These are phyloP conservation scores for Phytoseiulus persimilis DNA, from an alignment of 2,888 invertebrate species.

Conservation along the genomic window DNA sequence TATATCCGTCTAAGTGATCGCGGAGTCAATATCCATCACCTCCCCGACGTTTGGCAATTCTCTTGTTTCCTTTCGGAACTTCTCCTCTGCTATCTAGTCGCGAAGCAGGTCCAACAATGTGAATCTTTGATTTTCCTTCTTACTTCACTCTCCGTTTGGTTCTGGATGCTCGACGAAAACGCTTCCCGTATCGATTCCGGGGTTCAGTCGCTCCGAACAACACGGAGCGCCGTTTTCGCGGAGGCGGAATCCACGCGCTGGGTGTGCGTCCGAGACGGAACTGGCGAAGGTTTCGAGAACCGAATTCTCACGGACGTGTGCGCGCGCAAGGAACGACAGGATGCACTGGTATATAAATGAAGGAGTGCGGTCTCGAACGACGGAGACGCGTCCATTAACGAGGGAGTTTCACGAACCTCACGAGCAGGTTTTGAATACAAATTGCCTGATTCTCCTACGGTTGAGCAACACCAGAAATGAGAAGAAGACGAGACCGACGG, in stretches of 20 bases:
- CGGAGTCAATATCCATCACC: neutral
- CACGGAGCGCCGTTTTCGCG: too few species aligned
- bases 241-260: too few species aligned
- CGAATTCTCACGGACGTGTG: neutral
- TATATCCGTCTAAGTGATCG: neutral
- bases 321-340: neutral
- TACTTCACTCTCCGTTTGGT: too few species aligned
- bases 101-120: too few species aligned
- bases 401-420: neutral
- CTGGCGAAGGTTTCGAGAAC: neutral
- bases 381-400: neutral
- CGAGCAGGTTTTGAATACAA: slow-evolving; percentile 21
- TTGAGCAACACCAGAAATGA: neutral
- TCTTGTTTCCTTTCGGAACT: neutral
- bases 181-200: too few species aligned
- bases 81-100: too few species aligned
- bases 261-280: neutral
- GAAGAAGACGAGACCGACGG: neutral
- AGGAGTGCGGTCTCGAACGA: neutral
- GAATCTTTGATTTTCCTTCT: too few species aligned
- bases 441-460: neutral
- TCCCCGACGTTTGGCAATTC: neutral
- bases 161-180: too few species aligned
- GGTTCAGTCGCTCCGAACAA: too few species aligned
- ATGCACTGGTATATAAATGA: neutral